Percentiles rank a stretch among this genome's conserved stretches.
Evolutionary conservation across 1,140 invertebrate species (phyloP).

Genomic region (Acromyrmex heyeri): DNA sequence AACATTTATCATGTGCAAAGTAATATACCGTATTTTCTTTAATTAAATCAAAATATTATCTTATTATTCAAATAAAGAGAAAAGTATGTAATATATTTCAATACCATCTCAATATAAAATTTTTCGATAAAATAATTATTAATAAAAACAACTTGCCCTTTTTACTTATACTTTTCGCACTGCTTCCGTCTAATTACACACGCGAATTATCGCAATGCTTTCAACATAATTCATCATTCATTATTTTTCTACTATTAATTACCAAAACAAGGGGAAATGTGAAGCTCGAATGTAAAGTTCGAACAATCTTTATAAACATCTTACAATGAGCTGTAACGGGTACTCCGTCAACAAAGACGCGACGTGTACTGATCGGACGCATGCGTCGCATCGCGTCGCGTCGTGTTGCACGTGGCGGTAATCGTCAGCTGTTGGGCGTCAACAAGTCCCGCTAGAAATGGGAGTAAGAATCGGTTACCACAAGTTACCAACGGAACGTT

Average conservation of each 20-base stretch:
- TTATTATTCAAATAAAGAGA: neutral
- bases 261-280: neutral
- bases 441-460: constrained; percentile 56
- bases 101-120: neutral
- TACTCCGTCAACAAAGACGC: constrained; percentile 15
- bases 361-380: constrained; percentile 23
- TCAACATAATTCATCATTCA: neutral
- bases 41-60: neutral
- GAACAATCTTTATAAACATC: neutral
- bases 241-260: neutral
- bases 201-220: neutral
- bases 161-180: neutral
- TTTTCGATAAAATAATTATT: neutral
- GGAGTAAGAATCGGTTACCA: neutral
- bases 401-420: constrained; percentile 42
- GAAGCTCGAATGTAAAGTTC: neutral
- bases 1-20: neutral
- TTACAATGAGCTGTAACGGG: neutral
- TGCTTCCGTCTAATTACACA: neutral
- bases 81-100: neutral
- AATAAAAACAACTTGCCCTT: neutral
- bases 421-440: constrained; percentile 59
- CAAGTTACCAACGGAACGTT: neutral
- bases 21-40: neutral
- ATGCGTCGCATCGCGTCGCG: constrained; percentile 32